Percentiles rank a stretch among this genome's conserved stretches.
phyloP scores from a whole-genome alignment of 2,113 vertebrate species.

The Talpa occidentalis region DNA sequence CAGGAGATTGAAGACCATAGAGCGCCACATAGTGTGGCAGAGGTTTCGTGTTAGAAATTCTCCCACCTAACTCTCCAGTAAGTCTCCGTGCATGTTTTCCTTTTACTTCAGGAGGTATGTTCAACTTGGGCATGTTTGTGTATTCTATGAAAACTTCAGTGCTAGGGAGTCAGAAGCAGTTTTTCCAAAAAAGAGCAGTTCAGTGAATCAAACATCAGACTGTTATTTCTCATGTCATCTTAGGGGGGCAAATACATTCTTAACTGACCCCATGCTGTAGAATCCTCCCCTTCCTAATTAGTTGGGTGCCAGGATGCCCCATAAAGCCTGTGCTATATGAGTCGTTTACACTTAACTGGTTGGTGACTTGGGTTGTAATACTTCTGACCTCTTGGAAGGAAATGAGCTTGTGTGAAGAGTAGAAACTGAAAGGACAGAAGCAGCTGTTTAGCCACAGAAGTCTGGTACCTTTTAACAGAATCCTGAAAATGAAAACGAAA shows the following conservation, averaged over 20 bases:
- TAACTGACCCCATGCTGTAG: background rate
- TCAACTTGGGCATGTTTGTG: background rate
- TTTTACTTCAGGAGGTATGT: constrained; percentile 9
- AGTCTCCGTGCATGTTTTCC: constrained; percentile 43
- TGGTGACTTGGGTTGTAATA: constrained; percentile 10
- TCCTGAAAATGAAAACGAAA: background rate
- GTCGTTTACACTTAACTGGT: constrained; percentile 1
- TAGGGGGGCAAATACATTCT: background rate
- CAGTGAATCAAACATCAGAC: background rate
- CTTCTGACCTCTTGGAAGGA: constrained; percentile 25
- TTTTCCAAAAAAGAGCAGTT: background rate
- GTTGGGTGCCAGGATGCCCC: background rate
- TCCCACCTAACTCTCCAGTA: background rate
- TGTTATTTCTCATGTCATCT: constrained; percentile 39
- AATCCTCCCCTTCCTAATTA: constrained; percentile 51
- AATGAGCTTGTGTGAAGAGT: background rate
- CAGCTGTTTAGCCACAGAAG: background rate
- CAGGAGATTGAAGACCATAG: constrained; percentile 10
- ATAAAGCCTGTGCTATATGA: background rate
- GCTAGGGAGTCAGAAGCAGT: background rate
- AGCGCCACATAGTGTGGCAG: background rate
- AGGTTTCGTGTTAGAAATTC: background rate
- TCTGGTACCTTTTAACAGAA: constrained; percentile 22
- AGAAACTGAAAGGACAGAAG: background rate
- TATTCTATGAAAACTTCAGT: background rate